Conservation (phyloP, 2,113 vertebrate genomes). For the Synchiropus splendidus region DNA sequence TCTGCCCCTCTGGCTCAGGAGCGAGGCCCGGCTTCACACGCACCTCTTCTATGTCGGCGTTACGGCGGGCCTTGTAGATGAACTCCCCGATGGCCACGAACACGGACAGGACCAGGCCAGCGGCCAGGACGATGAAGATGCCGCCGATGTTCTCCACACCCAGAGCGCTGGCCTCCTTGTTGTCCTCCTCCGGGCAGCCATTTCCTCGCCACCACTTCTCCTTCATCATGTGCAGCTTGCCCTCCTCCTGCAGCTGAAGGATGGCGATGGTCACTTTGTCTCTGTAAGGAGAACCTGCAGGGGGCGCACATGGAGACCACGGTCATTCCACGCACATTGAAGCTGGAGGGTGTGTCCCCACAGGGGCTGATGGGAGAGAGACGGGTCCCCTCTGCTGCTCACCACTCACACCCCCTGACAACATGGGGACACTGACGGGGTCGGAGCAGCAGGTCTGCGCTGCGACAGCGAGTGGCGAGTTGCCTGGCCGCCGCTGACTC, state of each 20-base stretch:
- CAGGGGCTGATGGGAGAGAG: too few relatives aligned
- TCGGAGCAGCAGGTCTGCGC: too few relatives aligned
- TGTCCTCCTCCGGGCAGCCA: conserved; percentile 91
- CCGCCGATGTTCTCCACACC: conserved; percentile 97
- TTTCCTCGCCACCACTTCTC: conserved; percentile 98
- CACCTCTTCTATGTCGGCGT: conserved; percentile 90
- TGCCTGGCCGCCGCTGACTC: too few relatives aligned
- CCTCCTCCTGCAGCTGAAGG: conserved; percentile 95
- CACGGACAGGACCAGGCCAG: conserved; percentile 88
- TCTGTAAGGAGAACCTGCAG: conserved; percentile 85
- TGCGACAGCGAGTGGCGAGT: too few relatives aligned
- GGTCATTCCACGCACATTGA: too few relatives aligned
- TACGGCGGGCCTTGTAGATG: conserved; percentile 87
- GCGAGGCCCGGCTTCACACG: conserved; percentile 24
- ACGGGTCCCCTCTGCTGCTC: too few relatives aligned
- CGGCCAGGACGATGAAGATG: conserved; percentile 94
- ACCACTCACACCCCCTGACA: too few relatives aligned
- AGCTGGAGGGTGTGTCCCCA: too few relatives aligned
- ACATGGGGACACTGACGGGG: too few relatives aligned
- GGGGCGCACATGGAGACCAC: background rate
- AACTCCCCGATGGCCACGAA: conserved; percentile 97
- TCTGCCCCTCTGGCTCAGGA: too few relatives aligned
- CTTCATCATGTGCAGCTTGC: conserved; percentile 97
- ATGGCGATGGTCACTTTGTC: conserved; percentile 96
- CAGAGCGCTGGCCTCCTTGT: conserved; percentile 88